Base-by-base conservation (phyloP, 2,797 vertebrate genomes). In the Sebastes kiyomatsui region DNA sequence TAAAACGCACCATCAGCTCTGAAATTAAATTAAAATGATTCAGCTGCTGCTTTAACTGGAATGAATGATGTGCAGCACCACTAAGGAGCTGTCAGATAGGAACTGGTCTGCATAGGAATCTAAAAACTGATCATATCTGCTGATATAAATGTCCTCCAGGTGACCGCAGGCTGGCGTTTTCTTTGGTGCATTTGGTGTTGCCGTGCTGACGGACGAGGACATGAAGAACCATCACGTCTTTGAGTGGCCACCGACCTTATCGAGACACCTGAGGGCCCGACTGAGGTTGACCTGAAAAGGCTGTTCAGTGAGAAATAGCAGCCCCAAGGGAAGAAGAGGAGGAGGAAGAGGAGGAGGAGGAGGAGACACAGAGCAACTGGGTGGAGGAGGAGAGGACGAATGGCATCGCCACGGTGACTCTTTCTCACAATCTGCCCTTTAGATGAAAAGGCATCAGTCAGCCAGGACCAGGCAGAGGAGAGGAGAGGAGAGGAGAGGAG, bases 381-480 rank as follows among this genome's bases (percentile, higher is more conserved):
- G 32, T 64, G 76, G n/a, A 74, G 54, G 66, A 10, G 58, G 14
- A 60, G 49, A 72, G 23, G 61, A 66, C 30, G 8, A 65, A 80
- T 75, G 71, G 67, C 82, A 46, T 79, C 60, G 32, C 32, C 32
- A 33, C 32, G 60, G 67, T 76, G 60, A 84, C 79, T 79, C 60
- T 60, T 68, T 67, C 1, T 10, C 7, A 7, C 58, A 79, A 84
- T 85, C 66, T 91, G 81, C 86, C 83, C 88, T 90, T 90, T 85
- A 86, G 83, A 86, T 88, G 84, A 81, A 90, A 85, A 90, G 71
- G 77, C 83, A 88, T 88, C 81, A 67, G 69, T 88, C 88, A 92
- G 59, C 66, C 83, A 20, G 74, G 67, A 78, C 67, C 32, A 61
- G n/a, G 46, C 62, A 83, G 65, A 22, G 71, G 62, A 84, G 85